Percentiles rank a stretch among this genome's conserved stretches.
Conservation (phyloP, 2,113 vertebrate species). For the Lampris incognitus region DNA sequence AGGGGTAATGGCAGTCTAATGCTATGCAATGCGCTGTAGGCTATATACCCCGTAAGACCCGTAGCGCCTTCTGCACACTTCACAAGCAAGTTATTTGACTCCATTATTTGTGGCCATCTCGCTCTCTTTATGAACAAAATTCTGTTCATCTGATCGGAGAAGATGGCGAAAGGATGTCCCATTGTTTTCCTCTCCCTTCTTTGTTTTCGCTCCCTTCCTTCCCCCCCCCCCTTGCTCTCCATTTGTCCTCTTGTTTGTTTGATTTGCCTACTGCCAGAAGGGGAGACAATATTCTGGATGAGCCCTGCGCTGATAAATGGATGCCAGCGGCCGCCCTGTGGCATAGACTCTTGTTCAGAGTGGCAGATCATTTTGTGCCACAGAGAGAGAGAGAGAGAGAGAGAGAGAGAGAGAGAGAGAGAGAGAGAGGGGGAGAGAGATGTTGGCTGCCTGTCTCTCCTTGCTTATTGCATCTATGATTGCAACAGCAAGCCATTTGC, state of each 20-base stretch:
- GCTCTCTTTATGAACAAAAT: neutral
- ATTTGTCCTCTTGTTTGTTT: slow-evolving; percentile 66
- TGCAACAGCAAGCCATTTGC: slow-evolving; percentile 59
- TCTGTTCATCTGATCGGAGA: slow-evolving; percentile 55
- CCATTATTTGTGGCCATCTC: slow-evolving; percentile 15
- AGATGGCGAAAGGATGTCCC: slow-evolving; percentile 23
- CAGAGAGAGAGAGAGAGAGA: slow-evolving; percentile 35
- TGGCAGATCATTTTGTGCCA: slow-evolving; percentile 75
- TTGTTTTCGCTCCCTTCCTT: slow-evolving; percentile 20
- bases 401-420: no score
- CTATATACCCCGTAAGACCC: no score
- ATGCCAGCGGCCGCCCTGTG: slow-evolving; percentile 63
- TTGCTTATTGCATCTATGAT: slow-evolving; percentile 66
- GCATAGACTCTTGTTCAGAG: slow-evolving; percentile 65
- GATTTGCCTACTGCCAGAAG: slow-evolving; percentile 70
- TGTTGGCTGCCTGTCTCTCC: slow-evolving; percentile 61
- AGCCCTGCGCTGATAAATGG: slow-evolving; percentile 68
- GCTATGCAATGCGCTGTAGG: no score
- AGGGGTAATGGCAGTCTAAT: slow-evolving; percentile 11
- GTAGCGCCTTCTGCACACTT: neutral
- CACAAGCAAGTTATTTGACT: slow-evolving; percentile 13
- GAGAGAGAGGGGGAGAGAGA: slow-evolving; percentile 27
- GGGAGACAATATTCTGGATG: slow-evolving; percentile 70
- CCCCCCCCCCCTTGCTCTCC: slow-evolving; percentile 35
- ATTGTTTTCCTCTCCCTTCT: slow-evolving; percentile 19